Evolutionary conservation across 2,113 vertebrate genomes (phyloP), one percentile per base, ranked within the genome.

Genomic region (Takifugu flavidus): DNA sequence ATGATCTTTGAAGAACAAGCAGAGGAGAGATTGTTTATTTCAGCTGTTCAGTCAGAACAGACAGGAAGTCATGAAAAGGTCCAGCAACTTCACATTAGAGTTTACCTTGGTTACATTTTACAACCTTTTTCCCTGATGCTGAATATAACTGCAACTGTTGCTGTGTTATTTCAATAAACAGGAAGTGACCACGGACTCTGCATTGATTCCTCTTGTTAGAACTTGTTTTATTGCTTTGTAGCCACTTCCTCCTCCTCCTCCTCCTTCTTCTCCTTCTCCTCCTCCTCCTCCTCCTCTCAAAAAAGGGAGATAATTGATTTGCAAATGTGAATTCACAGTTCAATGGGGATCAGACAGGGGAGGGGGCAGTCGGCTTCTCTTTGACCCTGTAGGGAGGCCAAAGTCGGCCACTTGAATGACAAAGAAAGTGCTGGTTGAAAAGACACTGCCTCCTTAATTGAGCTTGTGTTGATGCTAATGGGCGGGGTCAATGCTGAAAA

Each of bases 291-390:
- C 73, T 49, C 67, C 50, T 62, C 54, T n/a, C n/a, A n/a, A n/a
- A n/a, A 73, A 77, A 79, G 86, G 82, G 68, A 55, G n/a, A 49
- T 64, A 89, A 91, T 90, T 90, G 84, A 90, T 91, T 91, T 91
- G 87, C 83, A 87, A 91, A 91, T 90, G 80, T 71, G 72, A 76
- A 84, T 88, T 90, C 84, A 88, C 50, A 79, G 83, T 86, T 80
- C 87, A 87, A 86, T 73, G 73, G 77, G 78, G 74, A 71, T 74
- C 65, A 57, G 67, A 13, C 20, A 75, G 59, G 55, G n/a, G 56
- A 72, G 67, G 25, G 44, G 64, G 43, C 64, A 67, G 79, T 65
- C 78, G 77, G 74, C 84, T 62, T 70, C 76, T 82, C 69, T 83
- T 74, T 78, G 80, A 89, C 78, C 82, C 70, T 71, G 57, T 58